Evolutionary conservation across 2,797 vertebrate genomes (phyloP).

Genomic region (Tolypeutes matacus): DNA sequence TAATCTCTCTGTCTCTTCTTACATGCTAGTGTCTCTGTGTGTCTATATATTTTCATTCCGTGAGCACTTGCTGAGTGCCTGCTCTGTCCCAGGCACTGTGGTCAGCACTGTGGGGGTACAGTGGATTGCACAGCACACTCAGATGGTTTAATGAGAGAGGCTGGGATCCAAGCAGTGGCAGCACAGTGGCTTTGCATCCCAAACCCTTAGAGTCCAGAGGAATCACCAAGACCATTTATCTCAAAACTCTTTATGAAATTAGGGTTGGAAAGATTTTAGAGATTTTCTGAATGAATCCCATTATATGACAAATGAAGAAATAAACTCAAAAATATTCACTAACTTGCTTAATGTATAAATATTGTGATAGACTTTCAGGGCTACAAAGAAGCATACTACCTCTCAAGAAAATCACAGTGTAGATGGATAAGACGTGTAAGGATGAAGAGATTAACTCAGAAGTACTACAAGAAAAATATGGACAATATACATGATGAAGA

Average conservation of each 20-base stretch:
- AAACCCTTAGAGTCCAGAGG: neutral
- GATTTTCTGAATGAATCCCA: neutral
- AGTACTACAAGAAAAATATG: neutral
- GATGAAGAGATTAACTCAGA: neutral
- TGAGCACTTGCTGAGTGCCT: neutral
- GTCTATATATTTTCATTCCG: neutral
- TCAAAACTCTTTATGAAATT: conserved; percentile 2
- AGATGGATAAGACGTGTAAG: neutral
- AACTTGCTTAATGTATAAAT: neutral
- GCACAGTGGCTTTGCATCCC: conserved; percentile 31
- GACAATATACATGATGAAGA: neutral
- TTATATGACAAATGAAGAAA: neutral
- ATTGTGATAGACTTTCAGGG: neutral
- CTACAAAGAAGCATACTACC: neutral
- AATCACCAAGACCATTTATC: conserved; percentile 24
- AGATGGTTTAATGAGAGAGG: neutral
- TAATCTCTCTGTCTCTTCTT: neutral
- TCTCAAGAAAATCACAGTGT: neutral
- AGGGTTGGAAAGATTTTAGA: conserved; percentile 28
- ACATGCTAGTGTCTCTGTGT: neutral
- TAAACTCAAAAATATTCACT: neutral
- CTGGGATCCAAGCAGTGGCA: neutral
- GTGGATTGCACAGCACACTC: neutral
- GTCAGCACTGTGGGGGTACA: neutral
- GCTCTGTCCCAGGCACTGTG: neutral